Evolutionary conservation across 30 jellyfish, hydroid and myxozoan species (phyloP), one percentile per base, ranked within the genome.

Genomic region (Aurelia aurita): DNA sequence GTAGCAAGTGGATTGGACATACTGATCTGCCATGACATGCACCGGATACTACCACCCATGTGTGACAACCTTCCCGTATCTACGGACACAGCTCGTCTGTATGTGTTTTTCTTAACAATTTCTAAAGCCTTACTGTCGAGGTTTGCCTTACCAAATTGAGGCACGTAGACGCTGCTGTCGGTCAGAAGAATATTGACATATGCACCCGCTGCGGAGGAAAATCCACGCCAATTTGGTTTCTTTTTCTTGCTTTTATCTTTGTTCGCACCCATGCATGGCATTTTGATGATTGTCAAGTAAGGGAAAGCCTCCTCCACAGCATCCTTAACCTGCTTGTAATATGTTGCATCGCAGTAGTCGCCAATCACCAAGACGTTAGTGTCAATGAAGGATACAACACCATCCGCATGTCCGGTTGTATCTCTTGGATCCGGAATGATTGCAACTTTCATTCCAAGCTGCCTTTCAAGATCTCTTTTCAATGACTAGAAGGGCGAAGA

Each of bases 321-420:
- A 9, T 72, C 77, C 53, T 84, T 69, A 11, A 84, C 93, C 54
- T 18, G 25, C 26, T 61, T 84, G 82, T 84, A 84, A 27, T 71
- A 84, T 43, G 63, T 44, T 26, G 25, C 87, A 46, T 84, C 93
- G 55, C 87, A 72, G 39, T 71, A 84, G 58, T 84, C 93, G 23
- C 81, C 93, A 16, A 84, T 84, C 58, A 64, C 79, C 12, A 84
- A 43, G 22, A 66, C 75, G 49, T 84, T 46, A 20, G 81, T 73
- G 75, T 84, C 93, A 21, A 84, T 71, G 75, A 84, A 84, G 19
- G 93, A 84, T 7, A 84, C 93, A 5, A 84, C 87, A 11, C 93
- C 93, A 25, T 84, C 93, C 26, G 93, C 93, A 63, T 84, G 93
- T 13, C 93, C 93, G 1, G 93, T 84, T 9, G 93, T 71, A 77